These are phyloP conservation scores for Molanna angustata DNA, from an alignment of 2,888 invertebrate genomes.

Conservation along the genomic window DNA sequence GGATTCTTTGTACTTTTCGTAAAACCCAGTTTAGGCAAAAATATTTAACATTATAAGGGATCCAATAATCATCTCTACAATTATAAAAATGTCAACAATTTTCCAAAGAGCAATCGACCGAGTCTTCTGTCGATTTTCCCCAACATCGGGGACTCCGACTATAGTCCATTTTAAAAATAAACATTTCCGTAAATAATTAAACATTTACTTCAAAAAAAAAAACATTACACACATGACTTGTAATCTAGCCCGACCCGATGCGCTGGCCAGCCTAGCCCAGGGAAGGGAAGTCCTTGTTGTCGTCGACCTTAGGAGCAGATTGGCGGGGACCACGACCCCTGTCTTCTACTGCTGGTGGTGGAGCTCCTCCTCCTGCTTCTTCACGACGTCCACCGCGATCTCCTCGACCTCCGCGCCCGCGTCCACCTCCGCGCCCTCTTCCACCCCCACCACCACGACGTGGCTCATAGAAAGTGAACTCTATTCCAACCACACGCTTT, in stretches of 20 bases:
- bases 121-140: neutral
- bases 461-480: slow-evolving; percentile 82
- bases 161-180: slow-evolving; percentile 42
- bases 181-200: slow-evolving; percentile 55
- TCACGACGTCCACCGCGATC: slow-evolving; percentile 33
- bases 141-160: neutral
- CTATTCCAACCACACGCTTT: slow-evolving; percentile 82
- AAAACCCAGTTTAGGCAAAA: slow-evolving; percentile 19
- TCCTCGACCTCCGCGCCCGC: slow-evolving; percentile 53
- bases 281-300: slow-evolving; percentile 94
- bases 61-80: neutral
- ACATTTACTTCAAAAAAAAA: slow-evolving; percentile 58
- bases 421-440: slow-evolving; percentile 62
- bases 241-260: slow-evolving; percentile 20
- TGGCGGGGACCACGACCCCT: slow-evolving; percentile 41
- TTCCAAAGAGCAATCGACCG: slow-evolving; percentile 15
- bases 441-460: slow-evolving; percentile 68
- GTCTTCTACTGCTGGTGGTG: slow-evolving; percentile 43
- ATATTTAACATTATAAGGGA: slow-evolving; percentile 4
- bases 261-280: slow-evolving; percentile 67
- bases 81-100: slow-evolving; percentile 31
- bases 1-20: slow-evolving; percentile 27
- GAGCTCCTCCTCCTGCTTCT: slow-evolving; percentile 40
- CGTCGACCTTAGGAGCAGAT: slow-evolving; percentile 84
- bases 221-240: slow-evolving; percentile 49